phyloP scores from a whole-genome alignment of 2,888 invertebrate genomes.

The Dysmachus trigonus region DNA sequence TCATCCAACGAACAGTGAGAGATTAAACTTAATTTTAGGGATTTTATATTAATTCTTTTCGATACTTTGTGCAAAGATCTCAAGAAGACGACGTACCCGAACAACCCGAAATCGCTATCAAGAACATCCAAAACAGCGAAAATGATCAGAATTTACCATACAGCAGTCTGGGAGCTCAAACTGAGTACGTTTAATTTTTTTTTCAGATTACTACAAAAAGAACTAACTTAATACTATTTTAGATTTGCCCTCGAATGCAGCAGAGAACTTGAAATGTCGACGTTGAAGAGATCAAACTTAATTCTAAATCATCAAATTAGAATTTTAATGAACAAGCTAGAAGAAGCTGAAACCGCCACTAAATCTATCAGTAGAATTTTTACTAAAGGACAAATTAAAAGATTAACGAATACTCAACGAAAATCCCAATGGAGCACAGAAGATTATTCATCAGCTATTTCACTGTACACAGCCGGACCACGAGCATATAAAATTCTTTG shows the following conservation, averaged over 20 bases:
- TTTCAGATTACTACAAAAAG: neutral
- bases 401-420: slow-evolving; percentile 21
- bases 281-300: neutral
- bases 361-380: slow-evolving; percentile 17
- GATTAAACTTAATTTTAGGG: neutral
- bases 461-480: slow-evolving; percentile 43
- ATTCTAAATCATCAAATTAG: neutral
- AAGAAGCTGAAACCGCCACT: neutral
- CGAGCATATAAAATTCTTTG: slow-evolving; percentile 34
- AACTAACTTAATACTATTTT: neutral
- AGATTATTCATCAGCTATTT: slow-evolving; percentile 45
- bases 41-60: neutral
- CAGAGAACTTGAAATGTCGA: neutral
- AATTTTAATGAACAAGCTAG: neutral
- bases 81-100: neutral
- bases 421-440: slow-evolving; percentile 38
- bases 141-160: neutral
- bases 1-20: neutral
- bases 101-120: neutral
- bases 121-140: neutral
- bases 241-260: neutral
- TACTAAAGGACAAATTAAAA: slow-evolving; percentile 45
- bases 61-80: neutral
- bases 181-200: neutral
- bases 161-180: neutral